Conservation (phyloP, 2,797 vertebrate genomes). For the Chelmon rostratus region DNA sequence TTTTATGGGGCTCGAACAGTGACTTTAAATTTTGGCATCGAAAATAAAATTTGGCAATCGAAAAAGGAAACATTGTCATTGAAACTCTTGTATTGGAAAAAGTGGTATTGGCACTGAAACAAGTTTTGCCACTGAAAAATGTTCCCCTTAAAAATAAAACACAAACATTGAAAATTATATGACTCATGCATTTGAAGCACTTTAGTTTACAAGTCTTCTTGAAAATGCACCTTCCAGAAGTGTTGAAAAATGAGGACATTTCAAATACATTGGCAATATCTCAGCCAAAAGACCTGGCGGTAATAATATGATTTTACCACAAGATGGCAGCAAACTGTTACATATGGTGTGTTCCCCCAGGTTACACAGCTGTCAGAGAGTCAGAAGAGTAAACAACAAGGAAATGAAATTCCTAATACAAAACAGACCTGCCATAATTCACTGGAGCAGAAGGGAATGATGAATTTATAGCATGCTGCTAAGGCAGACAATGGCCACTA, state of each 20-base stretch:
- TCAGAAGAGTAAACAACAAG: slow-evolving; percentile 21
- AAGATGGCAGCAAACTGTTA: slow-evolving; percentile 68
- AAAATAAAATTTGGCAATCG: too few species aligned
- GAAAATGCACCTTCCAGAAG: neutral
- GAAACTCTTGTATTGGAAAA: too few species aligned
- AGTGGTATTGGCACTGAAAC: too few species aligned
- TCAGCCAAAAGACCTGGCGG: neutral
- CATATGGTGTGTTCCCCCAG: slow-evolving; percentile 1
- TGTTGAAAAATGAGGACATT: neutral
- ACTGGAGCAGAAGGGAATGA: neutral
- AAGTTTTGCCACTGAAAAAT: too few species aligned
- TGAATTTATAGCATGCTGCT: neutral
- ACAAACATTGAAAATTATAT: too few species aligned
- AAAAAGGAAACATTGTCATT: too few species aligned
- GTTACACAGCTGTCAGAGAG: slow-evolving; percentile 15
- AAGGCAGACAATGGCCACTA: neutral
- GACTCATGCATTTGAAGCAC: neutral
- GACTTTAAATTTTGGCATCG: too few species aligned
- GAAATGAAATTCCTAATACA: slow-evolving; percentile 40
- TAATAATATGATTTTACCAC: slow-evolving; percentile 42
- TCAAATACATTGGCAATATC: neutral
- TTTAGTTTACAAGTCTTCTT: neutral
- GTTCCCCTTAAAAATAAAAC: too few species aligned
- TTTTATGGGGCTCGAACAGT: too few species aligned
- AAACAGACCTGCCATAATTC: slow-evolving; percentile 39